Conservation (phyloP, 1,140 invertebrate species). For the Anagrus nilaparvatae region DNA sequence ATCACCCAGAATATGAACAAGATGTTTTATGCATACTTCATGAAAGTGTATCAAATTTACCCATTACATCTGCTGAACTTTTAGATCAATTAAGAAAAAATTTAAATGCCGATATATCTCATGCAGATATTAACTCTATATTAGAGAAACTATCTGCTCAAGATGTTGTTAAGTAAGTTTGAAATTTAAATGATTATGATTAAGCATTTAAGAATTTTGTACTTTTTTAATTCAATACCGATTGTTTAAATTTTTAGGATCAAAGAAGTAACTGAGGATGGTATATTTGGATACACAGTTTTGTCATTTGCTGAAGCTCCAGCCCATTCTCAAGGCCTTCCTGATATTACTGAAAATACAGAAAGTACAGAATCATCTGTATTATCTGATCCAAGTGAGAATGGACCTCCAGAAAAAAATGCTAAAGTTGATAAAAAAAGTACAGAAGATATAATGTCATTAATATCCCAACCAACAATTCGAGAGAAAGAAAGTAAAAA, state of each 20-base stretch:
- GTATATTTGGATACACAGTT: slow-evolving; percentile 37
- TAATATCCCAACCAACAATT: slow-evolving; percentile 87
- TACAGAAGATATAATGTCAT: slow-evolving; percentile 49
- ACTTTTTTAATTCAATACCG: slow-evolving; percentile 4
- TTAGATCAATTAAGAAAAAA: slow-evolving; percentile 50
- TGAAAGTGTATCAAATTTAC: slow-evolving; percentile 65
- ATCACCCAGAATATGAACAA: slow-evolving; percentile 38
- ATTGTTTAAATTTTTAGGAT: slow-evolving; percentile 24
- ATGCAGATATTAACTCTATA: slow-evolving; percentile 61
- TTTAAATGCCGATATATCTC: slow-evolving; percentile 48
- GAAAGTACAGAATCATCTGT: slow-evolving; percentile 25
- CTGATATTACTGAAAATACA: slow-evolving; percentile 25
- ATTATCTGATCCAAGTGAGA: slow-evolving; percentile 29
- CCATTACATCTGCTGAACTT: slow-evolving; percentile 63
- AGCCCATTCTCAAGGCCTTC: slow-evolving; percentile 20
- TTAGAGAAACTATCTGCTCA: slow-evolving; percentile 81
- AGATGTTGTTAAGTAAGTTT: slow-evolving; percentile 60
- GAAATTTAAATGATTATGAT: slow-evolving; percentile 2
- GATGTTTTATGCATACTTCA: slow-evolving; percentile 60
- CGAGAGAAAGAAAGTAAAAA: slow-evolving; percentile 92
- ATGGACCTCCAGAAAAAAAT: slow-evolving; percentile 29
- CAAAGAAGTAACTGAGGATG: slow-evolving; percentile 39
- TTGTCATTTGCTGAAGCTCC: slow-evolving; percentile 32
- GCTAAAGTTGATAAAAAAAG: slow-evolving; percentile 30
- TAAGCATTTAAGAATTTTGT: slow-evolving; percentile 7